Percentiles rank a stretch among this genome's conserved stretches.
Conservation (phyloP, 2,113 vertebrate genomes). For the Psephotus haematonotus region DNA sequence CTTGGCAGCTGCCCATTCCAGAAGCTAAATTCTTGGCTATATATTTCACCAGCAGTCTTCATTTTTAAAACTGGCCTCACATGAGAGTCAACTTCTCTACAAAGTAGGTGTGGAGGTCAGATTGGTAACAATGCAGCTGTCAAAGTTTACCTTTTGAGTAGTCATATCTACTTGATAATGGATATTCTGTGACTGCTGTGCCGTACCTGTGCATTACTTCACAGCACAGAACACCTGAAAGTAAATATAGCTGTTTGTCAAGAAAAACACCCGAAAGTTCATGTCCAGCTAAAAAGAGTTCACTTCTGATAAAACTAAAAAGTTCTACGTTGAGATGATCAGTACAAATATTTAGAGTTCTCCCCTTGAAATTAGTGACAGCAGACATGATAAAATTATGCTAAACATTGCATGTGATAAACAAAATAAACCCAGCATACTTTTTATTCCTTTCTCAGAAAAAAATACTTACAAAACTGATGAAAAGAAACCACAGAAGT, state of each 20-base stretch:
- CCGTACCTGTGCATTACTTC: neutral
- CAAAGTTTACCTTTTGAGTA: neutral
- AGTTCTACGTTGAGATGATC: neutral
- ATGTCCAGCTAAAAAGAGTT: neutral
- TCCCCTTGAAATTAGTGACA: neutral
- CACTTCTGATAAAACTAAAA: neutral
- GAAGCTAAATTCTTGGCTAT: neutral
- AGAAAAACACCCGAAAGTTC: neutral
- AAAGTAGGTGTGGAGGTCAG: neutral
- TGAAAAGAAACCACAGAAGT: neutral
- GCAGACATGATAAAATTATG: neutral
- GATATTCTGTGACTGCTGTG: neutral
- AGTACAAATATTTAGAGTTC: neutral
- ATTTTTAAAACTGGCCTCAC: neutral
- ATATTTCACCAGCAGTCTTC: neutral
- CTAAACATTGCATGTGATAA: neutral
- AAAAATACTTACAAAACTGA: neutral
- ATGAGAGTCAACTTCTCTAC: neutral
- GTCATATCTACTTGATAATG: neutral
- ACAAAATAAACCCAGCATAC: neutral
- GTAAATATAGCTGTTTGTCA: neutral
- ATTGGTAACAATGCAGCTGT: neutral
- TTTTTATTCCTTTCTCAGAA: neutral
- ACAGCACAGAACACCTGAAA: neutral
- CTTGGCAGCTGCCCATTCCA: neutral